Percentiles rank a stretch among this genome's conserved stretches.
Conservation (phyloP, 2,113 vertebrate genomes). For the Austrofundulus limnaeus region DNA sequence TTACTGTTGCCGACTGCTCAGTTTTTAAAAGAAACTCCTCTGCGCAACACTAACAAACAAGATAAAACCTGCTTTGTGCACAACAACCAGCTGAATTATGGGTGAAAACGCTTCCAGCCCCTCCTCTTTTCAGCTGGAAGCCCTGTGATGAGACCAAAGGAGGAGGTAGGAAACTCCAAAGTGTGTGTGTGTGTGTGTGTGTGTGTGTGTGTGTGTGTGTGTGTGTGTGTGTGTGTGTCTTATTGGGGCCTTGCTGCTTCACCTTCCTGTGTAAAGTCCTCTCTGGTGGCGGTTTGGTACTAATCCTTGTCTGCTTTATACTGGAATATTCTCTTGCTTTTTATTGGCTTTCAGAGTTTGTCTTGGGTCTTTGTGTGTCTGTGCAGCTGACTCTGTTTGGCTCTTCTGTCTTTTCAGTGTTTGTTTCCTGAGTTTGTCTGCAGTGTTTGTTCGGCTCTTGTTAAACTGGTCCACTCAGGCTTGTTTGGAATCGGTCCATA, state of each 20-base stretch:
- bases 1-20: background rate
- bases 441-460: slow-evolving; percentile 38
- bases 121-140: slow-evolving; percentile 62
- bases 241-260: slow-evolving; percentile 56
- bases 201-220: slow-evolving; percentile 32
- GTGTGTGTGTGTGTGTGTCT: slow-evolving; percentile 46
- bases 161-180: slow-evolving; percentile 70
- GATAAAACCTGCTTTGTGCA: background rate
- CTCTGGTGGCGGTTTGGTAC: slow-evolving; percentile 49
- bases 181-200: slow-evolving; percentile 45
- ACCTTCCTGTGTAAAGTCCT: slow-evolving; percentile 53
- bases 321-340: slow-evolving; percentile 27
- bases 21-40: background rate
- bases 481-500: background rate
- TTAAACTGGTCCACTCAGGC: slow-evolving; percentile 19
- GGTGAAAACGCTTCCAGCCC: slow-evolving; percentile 30
- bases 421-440: slow-evolving; percentile 41
- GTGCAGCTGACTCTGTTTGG: slow-evolving; percentile 50
- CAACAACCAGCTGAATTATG: slow-evolving; percentile 7
- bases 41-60: background rate
- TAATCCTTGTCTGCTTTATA: slow-evolving; percentile 50
- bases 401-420: slow-evolving; percentile 41
- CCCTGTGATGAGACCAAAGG: slow-evolving; percentile 57
- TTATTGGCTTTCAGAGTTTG: slow-evolving; percentile 51
- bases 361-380: slow-evolving; percentile 54